Percentiles rank a stretch among this genome's conserved stretches.
Conservation (phyloP, 2,888 invertebrate genomes). For the Caenorhabditis sp. region DNA sequence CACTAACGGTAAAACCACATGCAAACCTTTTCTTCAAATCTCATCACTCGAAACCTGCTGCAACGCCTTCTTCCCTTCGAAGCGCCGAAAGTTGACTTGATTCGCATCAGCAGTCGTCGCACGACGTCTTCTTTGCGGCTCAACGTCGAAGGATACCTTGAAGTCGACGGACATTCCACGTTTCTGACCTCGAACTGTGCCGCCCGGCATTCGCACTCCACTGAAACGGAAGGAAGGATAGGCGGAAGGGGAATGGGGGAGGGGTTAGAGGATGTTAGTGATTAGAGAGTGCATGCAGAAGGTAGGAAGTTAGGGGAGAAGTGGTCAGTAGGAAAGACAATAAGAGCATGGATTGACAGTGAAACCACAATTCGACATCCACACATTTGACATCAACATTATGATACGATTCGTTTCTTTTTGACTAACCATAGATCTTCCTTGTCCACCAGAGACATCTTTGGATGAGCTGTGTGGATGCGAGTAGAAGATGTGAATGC, state of each 20-base stretch:
- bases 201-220: conserved; percentile 43
- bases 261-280: conserved; percentile 2
- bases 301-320: not conserved
- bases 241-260: not conserved
- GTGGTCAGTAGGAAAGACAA: too few species aligned
- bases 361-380: too few species aligned
- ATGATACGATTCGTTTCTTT: too few species aligned
- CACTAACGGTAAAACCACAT: not conserved
- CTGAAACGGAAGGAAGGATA: conserved; percentile 37
- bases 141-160: conserved; percentile 29
- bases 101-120: conserved; percentile 51
- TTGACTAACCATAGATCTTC: conserved; percentile 52
- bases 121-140: conserved; percentile 37
- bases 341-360: too few species aligned
- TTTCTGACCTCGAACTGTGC: conserved; percentile 19
- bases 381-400: too few species aligned
- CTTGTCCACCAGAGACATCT: conserved; percentile 53
- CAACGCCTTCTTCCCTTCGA: conserved; percentile 1
- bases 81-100: conserved; percentile 30
- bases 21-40: conserved; percentile 4
- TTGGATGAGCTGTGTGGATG: conserved; percentile 43
- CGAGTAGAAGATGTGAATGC: conserved; percentile 55
- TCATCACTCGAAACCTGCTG: conserved; percentile 1
- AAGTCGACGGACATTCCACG: conserved; percentile 63
- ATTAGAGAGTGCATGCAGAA: conserved; percentile 7